phyloP scores from a whole-genome alignment of 2,113 vertebrate species.

The Mormyrus lacerda region DNA sequence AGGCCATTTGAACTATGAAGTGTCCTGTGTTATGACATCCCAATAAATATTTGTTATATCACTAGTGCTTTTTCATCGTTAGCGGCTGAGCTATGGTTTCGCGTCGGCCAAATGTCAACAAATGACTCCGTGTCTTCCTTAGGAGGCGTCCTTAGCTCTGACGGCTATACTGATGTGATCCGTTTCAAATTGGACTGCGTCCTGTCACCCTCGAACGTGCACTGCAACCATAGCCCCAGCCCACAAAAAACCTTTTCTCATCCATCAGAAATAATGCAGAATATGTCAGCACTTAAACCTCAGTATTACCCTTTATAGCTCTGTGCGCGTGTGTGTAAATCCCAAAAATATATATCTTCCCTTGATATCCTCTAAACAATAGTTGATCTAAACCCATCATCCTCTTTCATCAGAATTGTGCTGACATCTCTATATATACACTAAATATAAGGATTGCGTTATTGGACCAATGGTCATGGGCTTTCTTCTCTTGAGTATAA shows the following conservation, averaged over 20 bases:
- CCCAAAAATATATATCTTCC: neutral
- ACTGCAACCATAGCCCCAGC: neutral
- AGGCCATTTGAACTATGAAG: neutral
- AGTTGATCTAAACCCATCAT: neutral
- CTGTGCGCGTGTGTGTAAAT: neutral
- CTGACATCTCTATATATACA: neutral
- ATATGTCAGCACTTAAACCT: neutral
- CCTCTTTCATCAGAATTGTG: neutral
- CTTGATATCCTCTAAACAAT: neutral
- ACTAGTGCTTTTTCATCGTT: neutral
- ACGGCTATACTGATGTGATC: neutral
- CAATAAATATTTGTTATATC: constrained; percentile 6
- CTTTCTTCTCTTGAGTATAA: neutral
- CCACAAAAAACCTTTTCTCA: neutral
- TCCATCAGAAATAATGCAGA: neutral
- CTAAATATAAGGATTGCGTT: neutral
- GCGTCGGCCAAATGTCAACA: constrained; percentile 10
- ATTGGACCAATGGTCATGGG: neutral
- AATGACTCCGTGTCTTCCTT: neutral
- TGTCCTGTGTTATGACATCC: neutral
- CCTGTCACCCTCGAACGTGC: neutral
- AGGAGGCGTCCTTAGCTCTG: neutral
- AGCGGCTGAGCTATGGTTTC: neutral
- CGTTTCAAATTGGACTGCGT: neutral
- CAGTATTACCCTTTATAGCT: neutral